Evolutionary conservation across 2,113 vertebrate genomes (phyloP), one percentile per base, ranked within the genome.

Genomic region (Ceuthmochares aereus): DNA sequence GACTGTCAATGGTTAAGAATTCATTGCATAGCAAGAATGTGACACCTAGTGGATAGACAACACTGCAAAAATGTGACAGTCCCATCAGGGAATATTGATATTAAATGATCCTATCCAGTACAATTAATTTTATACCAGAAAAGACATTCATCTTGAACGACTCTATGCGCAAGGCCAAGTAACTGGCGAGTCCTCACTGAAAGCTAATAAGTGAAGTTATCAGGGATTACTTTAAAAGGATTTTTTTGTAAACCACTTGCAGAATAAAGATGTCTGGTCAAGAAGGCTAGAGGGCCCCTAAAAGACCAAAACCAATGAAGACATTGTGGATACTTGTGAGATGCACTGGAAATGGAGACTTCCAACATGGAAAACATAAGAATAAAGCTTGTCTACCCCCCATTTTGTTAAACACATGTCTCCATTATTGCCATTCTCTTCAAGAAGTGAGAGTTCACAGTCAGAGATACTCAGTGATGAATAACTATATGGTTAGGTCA

Each of bases 21-120:
- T 89, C 76, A 81, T 92, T 86, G 60, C 42, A 12, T 40, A 91
- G 95, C 86, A 81, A 92, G 89, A 95, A 95, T 68, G 56, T 95
- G 95, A 97, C 96, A 95, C 94, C 96, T 97, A 97, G 96, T 95
- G 95, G 95, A 86, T 74, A 75, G 42, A 88, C 0, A 1, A 45
- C 60, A 67, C 8, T 59, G 58, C 67, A 40, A 56, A 87, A 90
- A 78, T 42, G 42, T 49, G 80, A 69, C 6, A 9, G 42, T 36
- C 43, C 10, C 9, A 59, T 63, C 52, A 81, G 78, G 60, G 52
- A 87, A 49, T 74, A 62, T 14, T 78, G 66, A 30, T 14, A 23
- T 75, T 72, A 63, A 68, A 63, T 69, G 63, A 60, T 23, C 15
- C n/a, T 60, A 13, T 23, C 30, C 42, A 42, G 29, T 18, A 82